These are phyloP conservation scores for Syngnathus rostellatus DNA, from an alignment of 2,797 vertebrate species.

Conservation along the genomic window DNA sequence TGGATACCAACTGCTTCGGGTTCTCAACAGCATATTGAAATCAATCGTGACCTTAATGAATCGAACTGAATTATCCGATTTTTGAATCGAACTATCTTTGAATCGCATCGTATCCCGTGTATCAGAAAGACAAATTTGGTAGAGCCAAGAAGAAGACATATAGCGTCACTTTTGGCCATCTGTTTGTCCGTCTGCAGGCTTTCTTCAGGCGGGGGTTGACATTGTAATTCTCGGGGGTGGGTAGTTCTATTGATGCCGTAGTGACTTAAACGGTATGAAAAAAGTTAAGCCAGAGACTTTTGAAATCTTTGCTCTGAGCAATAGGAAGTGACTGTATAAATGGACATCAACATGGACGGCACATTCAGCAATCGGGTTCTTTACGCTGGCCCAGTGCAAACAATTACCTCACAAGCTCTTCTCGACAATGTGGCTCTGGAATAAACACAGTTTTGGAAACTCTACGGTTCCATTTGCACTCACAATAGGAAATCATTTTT, in stretches of 20 bases:
- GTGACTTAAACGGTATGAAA: too few relatives aligned
- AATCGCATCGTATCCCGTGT: too few relatives aligned
- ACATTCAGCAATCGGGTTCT: constrained; percentile 40
- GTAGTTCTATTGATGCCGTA: background rate
- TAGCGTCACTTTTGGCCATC: background rate
- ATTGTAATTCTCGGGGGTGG: background rate
- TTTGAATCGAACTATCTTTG: too few relatives aligned
- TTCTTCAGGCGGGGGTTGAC: background rate
- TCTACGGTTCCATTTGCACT: constrained; percentile 43
- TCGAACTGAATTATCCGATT: too few relatives aligned
- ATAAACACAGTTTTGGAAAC: constrained; percentile 59
- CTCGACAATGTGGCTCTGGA: constrained; percentile 45
- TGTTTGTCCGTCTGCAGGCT: background rate
- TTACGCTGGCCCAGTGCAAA: constrained; percentile 54
- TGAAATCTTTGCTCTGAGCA: background rate
- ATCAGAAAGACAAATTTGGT: background rate
- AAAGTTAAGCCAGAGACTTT: background rate
- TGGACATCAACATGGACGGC: constrained; percentile 29
- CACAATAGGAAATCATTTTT: constrained; percentile 46
- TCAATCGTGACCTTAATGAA: too few relatives aligned
- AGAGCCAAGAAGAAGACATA: too few relatives aligned
- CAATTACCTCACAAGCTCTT: constrained; percentile 45
- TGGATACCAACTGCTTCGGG: too few relatives aligned
- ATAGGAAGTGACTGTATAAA: constrained; percentile 22
- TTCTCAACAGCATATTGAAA: too few relatives aligned